Evolutionary conservation across 2,797 vertebrate genomes (phyloP).

Genomic region (Halcyon smyrnensis): DNA sequence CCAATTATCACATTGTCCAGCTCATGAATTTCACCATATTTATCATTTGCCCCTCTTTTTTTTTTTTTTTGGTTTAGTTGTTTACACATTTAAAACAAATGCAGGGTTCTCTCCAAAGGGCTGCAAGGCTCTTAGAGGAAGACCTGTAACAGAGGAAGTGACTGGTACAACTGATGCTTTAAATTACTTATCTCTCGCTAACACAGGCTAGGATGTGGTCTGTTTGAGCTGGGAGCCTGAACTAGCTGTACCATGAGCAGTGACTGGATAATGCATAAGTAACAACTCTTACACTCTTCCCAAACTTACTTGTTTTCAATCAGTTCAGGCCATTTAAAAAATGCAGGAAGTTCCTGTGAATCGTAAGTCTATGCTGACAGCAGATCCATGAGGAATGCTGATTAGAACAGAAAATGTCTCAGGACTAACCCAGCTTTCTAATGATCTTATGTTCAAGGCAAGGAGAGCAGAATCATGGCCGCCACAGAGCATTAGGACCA

Average conservation of each 20-base stretch:
- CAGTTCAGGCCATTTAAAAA: background rate
- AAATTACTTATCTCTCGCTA: background rate
- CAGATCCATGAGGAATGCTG: background rate
- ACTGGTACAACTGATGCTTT: background rate
- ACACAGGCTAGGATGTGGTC: rapidly evolving
- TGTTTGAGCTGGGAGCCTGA: background rate
- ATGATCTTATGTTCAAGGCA: background rate
- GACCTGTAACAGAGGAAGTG: background rate
- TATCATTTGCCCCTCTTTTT: rapidly evolving
- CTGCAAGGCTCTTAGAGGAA: background rate
- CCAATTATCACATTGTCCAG: background rate
- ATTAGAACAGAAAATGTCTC: background rate
- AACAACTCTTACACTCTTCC: background rate
- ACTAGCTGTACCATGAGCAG: background rate
- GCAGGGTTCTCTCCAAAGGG: background rate
- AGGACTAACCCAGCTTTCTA: background rate
- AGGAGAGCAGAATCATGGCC: background rate
- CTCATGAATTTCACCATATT: background rate
- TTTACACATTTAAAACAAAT: background rate
- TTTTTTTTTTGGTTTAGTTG: background rate
- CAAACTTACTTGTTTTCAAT: background rate
- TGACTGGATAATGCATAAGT: background rate
- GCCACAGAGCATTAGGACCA: background rate
- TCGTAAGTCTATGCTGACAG: background rate
- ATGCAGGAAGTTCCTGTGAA: background rate